Percentiles rank a stretch among this genome's conserved stretches.
phyloP scores from a whole-genome alignment of 1,140 invertebrate species.

The Metopolophium dirhodum region DNA sequence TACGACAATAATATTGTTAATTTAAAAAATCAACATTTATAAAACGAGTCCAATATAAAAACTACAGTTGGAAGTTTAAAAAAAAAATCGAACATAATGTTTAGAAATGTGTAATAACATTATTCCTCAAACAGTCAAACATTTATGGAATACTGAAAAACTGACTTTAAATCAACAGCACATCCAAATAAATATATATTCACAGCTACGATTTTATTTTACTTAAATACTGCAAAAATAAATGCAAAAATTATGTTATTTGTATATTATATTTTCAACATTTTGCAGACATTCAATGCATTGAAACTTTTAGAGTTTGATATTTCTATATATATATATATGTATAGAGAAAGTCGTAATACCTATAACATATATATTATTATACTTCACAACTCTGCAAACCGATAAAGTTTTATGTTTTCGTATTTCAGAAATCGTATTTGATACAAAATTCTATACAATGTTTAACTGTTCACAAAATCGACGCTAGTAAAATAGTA shows the following conservation, averaged over 20 bases:
- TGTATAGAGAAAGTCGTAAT: neutral
- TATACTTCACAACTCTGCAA: neutral
- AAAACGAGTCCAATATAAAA: no score
- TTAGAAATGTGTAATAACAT: no score
- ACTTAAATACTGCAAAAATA: neutral
- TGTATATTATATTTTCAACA: neutral
- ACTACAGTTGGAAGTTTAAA: no score
- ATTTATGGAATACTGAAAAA: no score
- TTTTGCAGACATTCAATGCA: neutral
- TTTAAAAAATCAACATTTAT: neutral
- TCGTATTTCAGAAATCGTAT: neutral
- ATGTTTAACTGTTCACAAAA: neutral
- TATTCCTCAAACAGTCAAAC: no score
- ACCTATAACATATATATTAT: neutral
- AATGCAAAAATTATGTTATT: neutral
- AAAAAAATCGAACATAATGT: no score
- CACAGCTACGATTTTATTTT: neutral
- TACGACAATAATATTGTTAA: neutral
- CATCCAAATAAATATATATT: neutral
- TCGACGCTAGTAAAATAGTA: neutral
- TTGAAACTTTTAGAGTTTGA: neutral
- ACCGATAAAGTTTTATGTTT: constrained; percentile 19
- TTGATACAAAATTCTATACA: neutral
- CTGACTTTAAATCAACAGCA: neutral
- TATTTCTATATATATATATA: neutral